Evolutionary conservation across 2,113 vertebrate genomes (phyloP).

Genomic region (Actinemys pallida): DNA sequence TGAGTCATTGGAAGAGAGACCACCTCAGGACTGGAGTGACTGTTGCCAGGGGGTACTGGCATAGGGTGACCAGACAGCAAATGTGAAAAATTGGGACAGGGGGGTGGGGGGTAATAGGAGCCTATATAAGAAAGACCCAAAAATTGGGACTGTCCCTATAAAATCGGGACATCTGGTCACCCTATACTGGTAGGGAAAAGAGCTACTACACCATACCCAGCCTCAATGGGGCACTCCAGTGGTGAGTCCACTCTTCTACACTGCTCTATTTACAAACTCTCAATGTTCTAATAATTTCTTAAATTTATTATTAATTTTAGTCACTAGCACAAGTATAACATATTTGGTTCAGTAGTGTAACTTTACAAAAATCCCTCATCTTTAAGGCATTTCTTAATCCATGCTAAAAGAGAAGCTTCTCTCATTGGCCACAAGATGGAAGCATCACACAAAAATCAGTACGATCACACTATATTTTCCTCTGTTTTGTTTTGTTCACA

Average conservation of each 20-base stretch:
- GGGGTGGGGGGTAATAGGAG: too few species aligned
- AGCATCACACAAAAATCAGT: conserved; percentile 75
- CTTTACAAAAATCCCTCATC: background rate
- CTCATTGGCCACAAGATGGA: conserved; percentile 80
- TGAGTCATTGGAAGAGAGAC: background rate
- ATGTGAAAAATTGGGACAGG: too few species aligned
- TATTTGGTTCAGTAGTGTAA: background rate
- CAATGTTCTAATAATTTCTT: background rate
- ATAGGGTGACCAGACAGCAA: background rate
- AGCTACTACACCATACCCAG: background rate
- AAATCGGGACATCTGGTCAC: too few species aligned
- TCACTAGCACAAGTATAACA: background rate
- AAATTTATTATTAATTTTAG: background rate
- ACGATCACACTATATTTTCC: background rate
- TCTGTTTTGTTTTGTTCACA: background rate
- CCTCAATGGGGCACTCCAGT: background rate
- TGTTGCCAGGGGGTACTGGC: background rate
- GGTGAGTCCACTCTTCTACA: background rate
- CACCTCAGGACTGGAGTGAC: background rate
- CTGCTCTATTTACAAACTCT: background rate
- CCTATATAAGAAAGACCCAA: too few species aligned
- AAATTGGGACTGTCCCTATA: too few species aligned
- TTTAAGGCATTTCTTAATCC: background rate
- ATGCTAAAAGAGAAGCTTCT: background rate
- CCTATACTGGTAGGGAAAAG: background rate